These are phyloP conservation scores for Ceramica pisi DNA, from an alignment of 2,888 invertebrate species.

Conservation along the genomic window DNA sequence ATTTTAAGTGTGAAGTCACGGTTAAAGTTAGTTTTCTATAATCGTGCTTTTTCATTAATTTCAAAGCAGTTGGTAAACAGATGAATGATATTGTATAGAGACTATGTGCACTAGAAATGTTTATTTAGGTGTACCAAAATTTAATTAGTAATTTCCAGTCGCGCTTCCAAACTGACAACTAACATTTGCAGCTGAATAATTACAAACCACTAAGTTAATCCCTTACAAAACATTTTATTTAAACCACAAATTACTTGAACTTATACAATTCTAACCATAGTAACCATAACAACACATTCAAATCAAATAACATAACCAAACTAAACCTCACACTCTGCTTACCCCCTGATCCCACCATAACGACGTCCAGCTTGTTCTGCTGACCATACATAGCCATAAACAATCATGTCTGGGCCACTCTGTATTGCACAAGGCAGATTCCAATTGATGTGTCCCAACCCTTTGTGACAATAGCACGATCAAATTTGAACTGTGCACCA, in stretches of 20 bases:
- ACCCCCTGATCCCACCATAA: constrained; percentile 26
- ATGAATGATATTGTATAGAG: too few species aligned
- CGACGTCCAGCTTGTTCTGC: constrained; percentile 46
- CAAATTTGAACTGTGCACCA: constrained; percentile 34
- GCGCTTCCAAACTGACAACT: neutral
- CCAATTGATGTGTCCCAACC: constrained; percentile 61
- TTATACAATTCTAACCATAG: neutral
- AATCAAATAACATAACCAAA: constrained; percentile 2
- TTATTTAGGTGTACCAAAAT: too few species aligned
- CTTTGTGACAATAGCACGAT: constrained; percentile 35
- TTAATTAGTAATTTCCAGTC: neutral
- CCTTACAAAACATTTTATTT: too few species aligned
- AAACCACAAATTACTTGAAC: neutral
- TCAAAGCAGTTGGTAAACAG: neutral
- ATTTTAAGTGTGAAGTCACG: too few species aligned
- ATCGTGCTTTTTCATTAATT: neutral
- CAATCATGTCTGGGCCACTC: constrained; percentile 65
- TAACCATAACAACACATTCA: neutral
- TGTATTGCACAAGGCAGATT: constrained; percentile 63
- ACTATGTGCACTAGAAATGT: too few species aligned
- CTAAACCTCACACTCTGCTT: constrained; percentile 1
- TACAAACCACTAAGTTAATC: rapidly evolving
- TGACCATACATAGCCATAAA: constrained; percentile 65
- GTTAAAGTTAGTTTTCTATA: too few species aligned
- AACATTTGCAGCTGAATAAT: neutral